phyloP scores from a whole-genome alignment of 2,797 vertebrate genomes.

The Sciurus carolinensis region DNA sequence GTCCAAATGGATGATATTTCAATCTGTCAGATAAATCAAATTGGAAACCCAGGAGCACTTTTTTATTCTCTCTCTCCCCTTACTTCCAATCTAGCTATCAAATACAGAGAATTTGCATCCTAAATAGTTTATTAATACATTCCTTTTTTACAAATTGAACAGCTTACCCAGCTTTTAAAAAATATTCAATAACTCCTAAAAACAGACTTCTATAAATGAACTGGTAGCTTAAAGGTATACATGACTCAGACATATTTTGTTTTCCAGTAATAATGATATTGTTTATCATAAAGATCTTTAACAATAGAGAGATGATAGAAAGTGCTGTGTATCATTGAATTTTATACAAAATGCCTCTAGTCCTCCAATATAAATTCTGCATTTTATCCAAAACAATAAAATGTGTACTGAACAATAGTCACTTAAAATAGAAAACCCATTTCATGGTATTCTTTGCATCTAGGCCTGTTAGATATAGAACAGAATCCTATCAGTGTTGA shows the following conservation, averaged over 20 bases:
- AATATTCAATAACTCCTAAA: neutral
- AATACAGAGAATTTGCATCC: neutral
- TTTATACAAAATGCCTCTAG: neutral
- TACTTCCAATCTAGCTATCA: neutral
- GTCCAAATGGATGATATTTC: neutral
- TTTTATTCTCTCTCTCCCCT: neutral
- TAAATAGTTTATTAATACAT: neutral
- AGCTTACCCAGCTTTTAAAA: neutral
- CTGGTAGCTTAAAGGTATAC: neutral
- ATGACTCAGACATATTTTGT: neutral
- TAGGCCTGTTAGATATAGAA: neutral
- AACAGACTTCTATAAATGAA: neutral
- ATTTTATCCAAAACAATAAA: slow-evolving; percentile 27
- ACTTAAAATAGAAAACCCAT: slow-evolving; percentile 4
- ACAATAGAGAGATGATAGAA: neutral
- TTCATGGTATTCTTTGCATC: neutral
- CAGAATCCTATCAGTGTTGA: neutral
- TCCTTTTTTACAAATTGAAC: neutral
- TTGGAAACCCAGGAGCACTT: neutral
- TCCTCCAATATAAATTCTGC: neutral
- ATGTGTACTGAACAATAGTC: neutral
- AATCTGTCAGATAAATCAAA: neutral
- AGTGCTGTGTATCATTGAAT: neutral
- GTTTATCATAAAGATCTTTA: neutral
- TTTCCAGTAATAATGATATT: neutral